These are phyloP conservation scores for Actenoides lindsayi DNA, from an alignment of 2,113 vertebrate genomes.

Conservation along the genomic window DNA sequence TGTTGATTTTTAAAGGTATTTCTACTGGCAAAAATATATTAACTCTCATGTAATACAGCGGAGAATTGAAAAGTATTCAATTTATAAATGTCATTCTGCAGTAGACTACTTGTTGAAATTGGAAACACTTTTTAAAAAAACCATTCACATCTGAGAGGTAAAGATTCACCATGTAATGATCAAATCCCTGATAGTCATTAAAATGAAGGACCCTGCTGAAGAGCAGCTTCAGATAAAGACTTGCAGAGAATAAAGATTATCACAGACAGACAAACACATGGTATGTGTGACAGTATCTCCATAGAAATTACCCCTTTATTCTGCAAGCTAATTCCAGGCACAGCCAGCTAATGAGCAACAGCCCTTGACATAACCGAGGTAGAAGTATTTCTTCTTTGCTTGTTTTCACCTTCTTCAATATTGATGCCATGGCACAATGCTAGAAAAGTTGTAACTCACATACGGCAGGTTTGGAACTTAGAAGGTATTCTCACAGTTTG, in stretches of 20 bases:
- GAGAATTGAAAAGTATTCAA: neutral
- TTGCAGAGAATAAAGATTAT: neutral
- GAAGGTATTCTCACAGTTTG: neutral
- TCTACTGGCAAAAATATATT: neutral
- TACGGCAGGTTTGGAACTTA: neutral
- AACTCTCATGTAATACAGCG: neutral
- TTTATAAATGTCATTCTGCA: neutral
- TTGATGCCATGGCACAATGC: neutral
- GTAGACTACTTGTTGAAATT: slow-evolving; percentile 4
- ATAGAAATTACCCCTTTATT: neutral
- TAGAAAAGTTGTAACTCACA: neutral
- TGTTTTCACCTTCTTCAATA: neutral
- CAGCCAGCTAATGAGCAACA: neutral
- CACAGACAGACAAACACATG: neutral
- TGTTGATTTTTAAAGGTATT: neutral
- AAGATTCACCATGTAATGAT: slow-evolving; percentile 23
- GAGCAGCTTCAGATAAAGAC: neutral
- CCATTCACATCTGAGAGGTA: slow-evolving; percentile 5
- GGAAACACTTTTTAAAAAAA: neutral
- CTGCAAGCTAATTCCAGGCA: neutral
- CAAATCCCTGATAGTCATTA: slow-evolving; percentile 23
- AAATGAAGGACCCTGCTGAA: slow-evolving; percentile 21
- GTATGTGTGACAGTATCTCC: neutral
- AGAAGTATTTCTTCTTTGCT: neutral
- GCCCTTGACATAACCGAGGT: neutral